Evolutionary conservation across 2,113 vertebrate genomes (phyloP).

Genomic region (Ctenodactylus gundi): DNA sequence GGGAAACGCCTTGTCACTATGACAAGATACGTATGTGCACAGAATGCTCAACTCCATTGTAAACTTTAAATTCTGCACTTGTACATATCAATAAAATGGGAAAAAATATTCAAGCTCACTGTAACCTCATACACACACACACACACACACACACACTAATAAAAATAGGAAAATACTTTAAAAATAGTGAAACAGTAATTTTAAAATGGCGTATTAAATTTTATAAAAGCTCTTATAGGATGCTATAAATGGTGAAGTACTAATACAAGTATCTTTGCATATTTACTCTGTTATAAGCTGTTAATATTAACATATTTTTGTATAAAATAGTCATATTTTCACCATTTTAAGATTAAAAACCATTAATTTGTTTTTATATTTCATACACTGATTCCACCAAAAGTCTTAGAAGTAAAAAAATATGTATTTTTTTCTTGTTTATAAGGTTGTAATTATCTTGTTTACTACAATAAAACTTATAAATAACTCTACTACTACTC

Average conservation of each 20-base stretch:
- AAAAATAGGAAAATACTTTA: too few species aligned
- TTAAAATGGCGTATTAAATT: neutral
- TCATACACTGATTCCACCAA: neutral
- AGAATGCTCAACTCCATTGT: too few species aligned
- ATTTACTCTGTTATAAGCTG: neutral
- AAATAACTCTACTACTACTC: too few species aligned
- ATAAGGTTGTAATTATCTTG: neutral
- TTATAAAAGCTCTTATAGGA: neutral
- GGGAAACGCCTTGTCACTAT: too few species aligned
- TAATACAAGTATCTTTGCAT: neutral
- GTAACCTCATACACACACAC: too few species aligned
- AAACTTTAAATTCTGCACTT: too few species aligned
- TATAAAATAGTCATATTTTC: neutral
- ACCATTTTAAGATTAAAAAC: neutral
- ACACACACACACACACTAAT: too few species aligned
- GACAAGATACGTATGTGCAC: too few species aligned
- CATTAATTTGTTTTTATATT: neutral
- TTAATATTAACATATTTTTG: too few species aligned
- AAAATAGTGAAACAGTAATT: neutral
- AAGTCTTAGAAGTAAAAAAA: neutral
- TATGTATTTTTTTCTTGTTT: neutral
- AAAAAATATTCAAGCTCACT: too few species aligned
- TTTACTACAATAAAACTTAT: neutral
- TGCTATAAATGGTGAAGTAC: neutral
- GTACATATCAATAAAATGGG: too few species aligned